These are phyloP conservation scores for Theonella swinhoei DNA, from an alignment of 37 sponge, comb jelly and placozoan species.

Conservation along the genomic window DNA sequence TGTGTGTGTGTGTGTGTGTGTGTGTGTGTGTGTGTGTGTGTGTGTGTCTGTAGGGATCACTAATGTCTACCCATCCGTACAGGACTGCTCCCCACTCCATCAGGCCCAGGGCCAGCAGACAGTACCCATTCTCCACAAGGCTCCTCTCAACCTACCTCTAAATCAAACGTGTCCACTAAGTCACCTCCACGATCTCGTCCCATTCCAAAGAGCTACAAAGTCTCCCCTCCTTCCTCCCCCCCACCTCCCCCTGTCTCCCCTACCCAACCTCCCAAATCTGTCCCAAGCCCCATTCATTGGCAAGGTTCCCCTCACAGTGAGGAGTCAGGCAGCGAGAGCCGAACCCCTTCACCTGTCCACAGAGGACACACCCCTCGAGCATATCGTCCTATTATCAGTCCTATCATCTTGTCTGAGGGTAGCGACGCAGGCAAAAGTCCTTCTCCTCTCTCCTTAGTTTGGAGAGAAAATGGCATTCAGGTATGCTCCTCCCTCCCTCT, in stretches of 20 bases:
- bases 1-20: constrained; percentile 39
- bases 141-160: background rate
- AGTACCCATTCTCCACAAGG: background rate
- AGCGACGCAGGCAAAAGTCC: background rate
- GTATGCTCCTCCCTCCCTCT: background rate
- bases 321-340: background rate
- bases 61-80: too few relatives aligned
- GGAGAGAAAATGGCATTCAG: background rate
- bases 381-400: background rate
- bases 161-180: background rate
- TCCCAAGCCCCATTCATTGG: background rate
- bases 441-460: background rate
- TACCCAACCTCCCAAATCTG: background rate
- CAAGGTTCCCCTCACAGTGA: background rate
- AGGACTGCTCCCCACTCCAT: background rate
- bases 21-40: constrained; percentile 43
- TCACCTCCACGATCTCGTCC: background rate
- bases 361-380: background rate
- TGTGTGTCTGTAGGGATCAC: too few relatives aligned
- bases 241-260: background rate
- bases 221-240: background rate
- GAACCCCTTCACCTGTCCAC: background rate
- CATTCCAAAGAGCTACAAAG: background rate
- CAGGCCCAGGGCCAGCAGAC: background rate
- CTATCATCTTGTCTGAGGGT: background rate